A percentile compares a stretch with the other conserved stretches of the same genome.
Evolutionary conservation across 2,797 vertebrate species (phyloP).

Genomic region (Coregonus sp.): DNA sequence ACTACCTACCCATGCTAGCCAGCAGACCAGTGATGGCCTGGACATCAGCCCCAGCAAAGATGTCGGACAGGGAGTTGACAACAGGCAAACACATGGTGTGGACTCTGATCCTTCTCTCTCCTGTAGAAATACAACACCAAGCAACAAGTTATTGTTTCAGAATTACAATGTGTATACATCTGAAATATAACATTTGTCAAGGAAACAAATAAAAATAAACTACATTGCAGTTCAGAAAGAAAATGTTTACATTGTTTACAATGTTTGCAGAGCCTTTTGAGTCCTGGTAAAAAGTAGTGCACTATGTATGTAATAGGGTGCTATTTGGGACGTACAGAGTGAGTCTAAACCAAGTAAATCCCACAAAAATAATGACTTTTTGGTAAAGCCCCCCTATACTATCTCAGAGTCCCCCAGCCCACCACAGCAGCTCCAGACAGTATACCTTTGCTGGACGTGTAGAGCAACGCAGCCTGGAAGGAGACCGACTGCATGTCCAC

Average conservation of each 20-base stretch:
- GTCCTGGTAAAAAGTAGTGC: too few species aligned
- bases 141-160: background rate
- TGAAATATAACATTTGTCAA: too few species aligned
- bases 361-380: too few species aligned
- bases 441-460: conserved; percentile 96
- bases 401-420: background rate
- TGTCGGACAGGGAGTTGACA: conserved; percentile 87
- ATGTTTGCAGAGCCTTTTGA: background rate
- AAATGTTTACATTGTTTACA: background rate
- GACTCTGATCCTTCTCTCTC: conserved; percentile 93
- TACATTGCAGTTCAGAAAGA: background rate
- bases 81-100: conserved; percentile 97
- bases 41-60: conserved; percentile 94
- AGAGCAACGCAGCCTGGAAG: conserved; percentile 95
- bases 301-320: background rate
- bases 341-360: background rate
- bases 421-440: background rate
- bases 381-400: background rate
- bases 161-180: too few species aligned
- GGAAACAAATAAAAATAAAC: background rate
- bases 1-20: conserved; percentile 91
- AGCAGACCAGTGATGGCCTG: conserved; percentile 91
- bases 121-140: conserved; percentile 60
- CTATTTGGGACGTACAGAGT: background rate
- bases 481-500: conserved; percentile 92